Percentiles rank a stretch among this genome's conserved stretches.
phyloP scores from a whole-genome alignment of 2,888 invertebrate genomes.

The Linyphia triangularis region DNA sequence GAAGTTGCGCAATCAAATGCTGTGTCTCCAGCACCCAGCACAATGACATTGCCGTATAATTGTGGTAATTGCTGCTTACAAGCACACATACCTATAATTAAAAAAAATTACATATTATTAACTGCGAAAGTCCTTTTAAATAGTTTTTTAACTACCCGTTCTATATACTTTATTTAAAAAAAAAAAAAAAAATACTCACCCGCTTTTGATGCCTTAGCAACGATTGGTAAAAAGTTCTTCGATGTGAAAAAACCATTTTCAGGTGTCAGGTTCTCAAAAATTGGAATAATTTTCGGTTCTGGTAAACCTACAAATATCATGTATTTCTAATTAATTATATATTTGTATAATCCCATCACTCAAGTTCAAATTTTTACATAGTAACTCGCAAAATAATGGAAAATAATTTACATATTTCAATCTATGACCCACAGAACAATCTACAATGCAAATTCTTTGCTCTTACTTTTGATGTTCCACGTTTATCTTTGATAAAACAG shows the following conservation, averaged over 20 bases:
- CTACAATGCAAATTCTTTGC: neutral
- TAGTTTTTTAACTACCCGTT: no score
- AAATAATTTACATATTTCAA: no score
- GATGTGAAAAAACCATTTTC: conserved; percentile 96
- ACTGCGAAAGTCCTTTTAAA: no score
- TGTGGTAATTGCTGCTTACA: conserved; percentile 83
- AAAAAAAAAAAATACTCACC: conserved; percentile 81
- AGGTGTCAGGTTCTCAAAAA: conserved; percentile 87
- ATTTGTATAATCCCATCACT: no score
- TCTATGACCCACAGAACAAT: no score
- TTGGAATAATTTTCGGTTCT: conserved; percentile 89
- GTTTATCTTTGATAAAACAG: neutral
- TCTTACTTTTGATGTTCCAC: neutral
- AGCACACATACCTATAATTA: conserved; percentile 67
- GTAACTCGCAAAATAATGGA: no score
- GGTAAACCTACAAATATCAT: conserved; percentile 92
- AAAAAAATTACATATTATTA: no score
- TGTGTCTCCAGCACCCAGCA: conserved; percentile 98
- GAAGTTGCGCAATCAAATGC: conserved; percentile 99
- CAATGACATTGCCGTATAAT: conserved; percentile 89
- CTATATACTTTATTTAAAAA: neutral
- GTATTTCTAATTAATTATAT: neutral
- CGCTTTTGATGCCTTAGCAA: conserved; percentile 92
- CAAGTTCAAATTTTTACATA: neutral
- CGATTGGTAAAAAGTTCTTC: conserved; percentile 93